These are phyloP conservation scores for Mormyrus lacerda DNA, from an alignment of 2,113 vertebrate genomes.

Conservation along the genomic window DNA sequence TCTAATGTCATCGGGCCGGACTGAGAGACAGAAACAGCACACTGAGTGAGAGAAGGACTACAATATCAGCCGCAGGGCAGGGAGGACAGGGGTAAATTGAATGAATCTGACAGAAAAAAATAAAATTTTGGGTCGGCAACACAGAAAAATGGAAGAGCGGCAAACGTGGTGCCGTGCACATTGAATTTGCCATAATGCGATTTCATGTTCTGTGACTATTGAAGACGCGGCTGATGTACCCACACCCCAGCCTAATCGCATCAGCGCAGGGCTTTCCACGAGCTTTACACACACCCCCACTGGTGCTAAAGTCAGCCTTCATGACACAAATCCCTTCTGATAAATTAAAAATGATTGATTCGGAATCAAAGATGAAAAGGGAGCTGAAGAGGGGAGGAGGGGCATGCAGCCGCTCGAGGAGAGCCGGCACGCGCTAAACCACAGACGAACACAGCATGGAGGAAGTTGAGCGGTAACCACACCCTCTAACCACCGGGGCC, in stretches of 20 bases:
- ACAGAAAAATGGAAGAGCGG: constrained; percentile 43
- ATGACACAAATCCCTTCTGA: constrained; percentile 69
- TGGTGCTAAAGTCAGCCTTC: constrained; percentile 64
- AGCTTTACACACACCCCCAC: constrained; percentile 58
- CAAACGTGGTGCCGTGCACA: constrained; percentile 65
- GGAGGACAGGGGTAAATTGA: constrained; percentile 10
- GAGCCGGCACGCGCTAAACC: constrained; percentile 16
- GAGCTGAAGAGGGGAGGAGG: constrained; percentile 31
- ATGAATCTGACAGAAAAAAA: constrained; percentile 20
- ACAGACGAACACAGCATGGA: constrained; percentile 26
- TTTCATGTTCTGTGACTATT: constrained; percentile 75
- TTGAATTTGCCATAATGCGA: constrained; percentile 70
- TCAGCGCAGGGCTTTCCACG: constrained; percentile 67
- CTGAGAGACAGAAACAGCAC: background rate
- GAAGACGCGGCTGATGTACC: constrained; percentile 63
- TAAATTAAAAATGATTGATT: constrained; percentile 76
- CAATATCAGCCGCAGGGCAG: background rate
- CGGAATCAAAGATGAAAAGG: constrained; percentile 63
- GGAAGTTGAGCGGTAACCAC: background rate
- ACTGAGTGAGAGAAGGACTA: background rate
- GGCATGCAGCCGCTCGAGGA: constrained; percentile 49
- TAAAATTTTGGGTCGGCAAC: constrained; percentile 38
- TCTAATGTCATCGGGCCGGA: background rate
- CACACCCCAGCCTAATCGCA: constrained; percentile 66
- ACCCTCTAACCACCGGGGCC: background rate